phyloP scores from a whole-genome alignment of 2,797 vertebrate species.

The Alectoris magna region DNA sequence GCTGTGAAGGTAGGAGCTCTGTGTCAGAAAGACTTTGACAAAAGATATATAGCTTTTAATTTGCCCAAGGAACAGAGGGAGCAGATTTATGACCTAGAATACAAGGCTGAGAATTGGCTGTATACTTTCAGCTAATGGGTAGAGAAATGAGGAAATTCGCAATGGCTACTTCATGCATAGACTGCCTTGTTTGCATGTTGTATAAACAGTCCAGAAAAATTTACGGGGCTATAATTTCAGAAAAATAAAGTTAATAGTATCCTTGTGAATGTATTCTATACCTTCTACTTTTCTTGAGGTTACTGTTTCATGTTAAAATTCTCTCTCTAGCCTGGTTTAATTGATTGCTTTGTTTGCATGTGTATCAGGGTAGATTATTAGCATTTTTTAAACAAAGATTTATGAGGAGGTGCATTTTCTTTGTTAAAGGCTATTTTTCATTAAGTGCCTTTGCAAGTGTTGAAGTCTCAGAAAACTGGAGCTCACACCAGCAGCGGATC shows the following conservation, averaged over 20 bases:
- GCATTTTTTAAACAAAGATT: background rate
- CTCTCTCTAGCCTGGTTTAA: background rate
- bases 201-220: constrained; percentile 49
- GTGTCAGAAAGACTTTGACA: constrained; percentile 73
- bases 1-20: constrained; percentile 65
- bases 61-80: constrained; percentile 69
- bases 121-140: constrained; percentile 64
- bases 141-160: constrained; percentile 56
- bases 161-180: constrained; percentile 7
- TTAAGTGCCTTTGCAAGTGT: background rate
- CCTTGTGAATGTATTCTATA: background rate
- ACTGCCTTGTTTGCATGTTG: constrained; percentile 47
- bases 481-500: background rate
- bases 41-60: constrained; percentile 79
- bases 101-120: constrained; percentile 62
- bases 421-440: constrained; percentile 20
- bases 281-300: background rate
- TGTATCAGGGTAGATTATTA: constrained; percentile 31
- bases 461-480: background rate
- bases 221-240: constrained; percentile 32
- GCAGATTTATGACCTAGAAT: constrained; percentile 73
- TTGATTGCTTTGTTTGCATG: constrained; percentile 32
- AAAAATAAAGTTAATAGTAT: background rate
- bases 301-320: background rate
- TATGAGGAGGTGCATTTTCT: background rate